Base-by-base conservation (phyloP, 2,797 vertebrate species). In the Jordanella pulchra region DNA sequence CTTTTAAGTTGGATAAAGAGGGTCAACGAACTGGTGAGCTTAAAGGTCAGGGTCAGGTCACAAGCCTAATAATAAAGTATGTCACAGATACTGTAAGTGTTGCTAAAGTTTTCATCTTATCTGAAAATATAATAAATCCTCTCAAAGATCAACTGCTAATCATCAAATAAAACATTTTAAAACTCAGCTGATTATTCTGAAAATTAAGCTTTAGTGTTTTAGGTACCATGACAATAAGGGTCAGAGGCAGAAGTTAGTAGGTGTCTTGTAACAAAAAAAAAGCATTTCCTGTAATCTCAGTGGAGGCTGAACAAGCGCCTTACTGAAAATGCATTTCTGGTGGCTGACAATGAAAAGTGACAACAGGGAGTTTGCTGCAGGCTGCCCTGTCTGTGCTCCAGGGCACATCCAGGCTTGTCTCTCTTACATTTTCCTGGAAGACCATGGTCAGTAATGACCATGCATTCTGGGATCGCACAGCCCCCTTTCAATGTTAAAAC, bases 401-500 rank as follows among this genome's bases (percentile, higher is more conserved):
- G 51, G 67, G 10, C n/a, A 21, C 67, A 55, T 27, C 15, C 51
- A 7, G 10, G 35, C 35, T 42, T 25, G 51, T 1, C 18, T 48
- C 45, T 9, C 17, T 12, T 66, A n/a, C 32, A 7, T 30, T 50
- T 45, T 30, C 11, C 45, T 50, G 45, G 5, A 48, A 4, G 18
- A 23, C 47, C 65, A 50, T 3, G 28, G 45, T 66, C 45, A 28
- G 17, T 47, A 27, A 28, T 66, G 45, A 10, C 28, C 11, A 6
- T 50, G 30, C 32, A 25, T 67, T 67, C 51, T 67, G 47, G 21
- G 32, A 35, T 25, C 6, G 1, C 2, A 51, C 28, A 3, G 65
- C 27, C 45, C 48, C 65, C 45, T 66, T 66, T 66, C 28, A 66
- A 66, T 11, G 45, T 50, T 14, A 66, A 18, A 45, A 66, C 27